Percentiles rank a stretch among this genome's conserved stretches.
Conservation (phyloP, 1,140 invertebrate genomes). For the Trachymyrmex septentrionalis region DNA sequence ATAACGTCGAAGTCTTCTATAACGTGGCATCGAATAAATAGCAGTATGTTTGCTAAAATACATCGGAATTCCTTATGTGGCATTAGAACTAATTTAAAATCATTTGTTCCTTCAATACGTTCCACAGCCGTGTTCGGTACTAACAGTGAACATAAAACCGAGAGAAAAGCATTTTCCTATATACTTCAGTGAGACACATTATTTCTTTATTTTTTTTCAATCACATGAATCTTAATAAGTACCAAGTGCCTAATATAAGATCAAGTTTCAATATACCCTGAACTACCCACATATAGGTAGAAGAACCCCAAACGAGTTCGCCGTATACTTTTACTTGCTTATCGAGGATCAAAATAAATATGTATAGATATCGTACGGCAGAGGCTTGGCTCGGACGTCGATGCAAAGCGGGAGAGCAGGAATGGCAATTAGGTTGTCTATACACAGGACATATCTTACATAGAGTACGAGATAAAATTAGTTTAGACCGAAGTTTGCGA, state of each 20-base stretch:
- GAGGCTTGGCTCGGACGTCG: slow-evolving; percentile 72
- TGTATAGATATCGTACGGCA: slow-evolving; percentile 67
- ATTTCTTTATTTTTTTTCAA: slow-evolving; percentile 64
- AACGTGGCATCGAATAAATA: not conserved
- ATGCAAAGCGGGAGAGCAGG: slow-evolving; percentile 71
- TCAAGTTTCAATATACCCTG: slow-evolving; percentile 76
- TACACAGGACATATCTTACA: slow-evolving; percentile 78
- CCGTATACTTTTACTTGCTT: slow-evolving; percentile 73
- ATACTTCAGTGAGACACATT: slow-evolving; percentile 64
- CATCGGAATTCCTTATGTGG: slow-evolving; percentile 7
- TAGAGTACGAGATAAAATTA: slow-evolving; percentile 75
- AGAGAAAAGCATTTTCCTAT: slow-evolving; percentile 59
- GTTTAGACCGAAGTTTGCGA: slow-evolving; percentile 72
- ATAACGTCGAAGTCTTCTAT: slow-evolving; percentile 27
- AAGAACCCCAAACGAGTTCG: slow-evolving; percentile 67
- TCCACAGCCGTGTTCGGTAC: slow-evolving; percentile 72
- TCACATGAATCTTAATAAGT: slow-evolving; percentile 78
- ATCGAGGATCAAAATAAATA: slow-evolving; percentile 75
- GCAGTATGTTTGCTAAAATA: slow-evolving; percentile 15
- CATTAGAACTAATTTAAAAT: slow-evolving; percentile 19
- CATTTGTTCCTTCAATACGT: slow-evolving; percentile 61
- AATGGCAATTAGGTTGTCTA: slow-evolving; percentile 72
- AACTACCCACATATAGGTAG: slow-evolving; percentile 69
- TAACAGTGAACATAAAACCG: slow-evolving; percentile 66
- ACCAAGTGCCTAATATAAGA: slow-evolving; percentile 74